Base-by-base conservation (phyloP, 2,113 vertebrate species). In the Rhipidura dahli region DNA sequence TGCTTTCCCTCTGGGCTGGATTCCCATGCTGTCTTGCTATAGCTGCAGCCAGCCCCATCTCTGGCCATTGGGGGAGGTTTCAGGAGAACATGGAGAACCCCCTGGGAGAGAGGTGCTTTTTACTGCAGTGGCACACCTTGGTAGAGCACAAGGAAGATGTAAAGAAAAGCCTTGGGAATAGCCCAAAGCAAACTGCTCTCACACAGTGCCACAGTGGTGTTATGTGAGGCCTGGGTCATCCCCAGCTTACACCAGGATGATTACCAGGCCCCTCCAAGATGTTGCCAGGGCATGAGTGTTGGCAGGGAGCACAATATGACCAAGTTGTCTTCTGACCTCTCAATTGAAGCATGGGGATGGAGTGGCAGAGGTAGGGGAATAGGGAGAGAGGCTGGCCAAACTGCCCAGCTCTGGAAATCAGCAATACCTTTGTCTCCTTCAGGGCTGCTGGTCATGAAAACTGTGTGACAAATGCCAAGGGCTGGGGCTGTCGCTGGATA, bases 241-340 rank as follows among this genome's bases (percentile, higher is more conserved):
- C 9, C 15, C 3, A 10, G 0, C 9, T 70, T n/a, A 49, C 11
- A 44, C n/a, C 24, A 40, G 56, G 40, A 37, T 1, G 1, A 30
- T 60, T 76, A 50, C 37, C 61, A 50, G 51, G 24, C 37, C 21
- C 44, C 40, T 31, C 24, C 22, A 57, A 54, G 33, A 39, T 14
- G 22, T 4, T 7, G 40, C 20, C 11, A 14, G 44, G 31, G 12
- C 30, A 61, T 49, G 30, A 37, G 10, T 15, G 5, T 31, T 2
- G 1, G 37, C 17, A 4, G 1, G 15, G 60, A 75, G 33, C 33
- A 40, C 31, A 65, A 3, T 0, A 9, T 53, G 51, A 65, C 28
- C 1, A 3, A 81, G 15, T 42, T 84, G 49, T 59, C 28, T 77
- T 69, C 49, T 3, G 10, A n/a, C 45, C 22, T 81, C 50, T 69